Base-by-base conservation (phyloP, 2,888 invertebrate genomes). In the Lutraria lutraria region DNA sequence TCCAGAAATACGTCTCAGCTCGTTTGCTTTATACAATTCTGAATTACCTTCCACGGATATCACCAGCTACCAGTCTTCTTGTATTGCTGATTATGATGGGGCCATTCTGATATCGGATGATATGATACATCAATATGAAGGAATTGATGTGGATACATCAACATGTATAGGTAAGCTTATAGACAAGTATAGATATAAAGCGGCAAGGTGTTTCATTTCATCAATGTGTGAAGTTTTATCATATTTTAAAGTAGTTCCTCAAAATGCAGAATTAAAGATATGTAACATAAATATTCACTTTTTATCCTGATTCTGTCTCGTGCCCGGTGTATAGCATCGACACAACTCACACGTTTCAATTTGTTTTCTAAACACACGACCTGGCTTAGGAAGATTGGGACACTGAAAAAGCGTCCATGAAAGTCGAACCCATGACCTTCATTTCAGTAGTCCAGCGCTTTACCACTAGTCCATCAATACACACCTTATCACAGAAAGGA, bases 101-200 rank as follows among this genome's bases (percentile, higher is more conserved):
- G 83, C 83, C 3, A 31, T 43, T n/a, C 43, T 83, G 31, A 63
- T 63, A 31, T 83, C 83, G 0, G 83, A 83, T 60, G 63, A 83
- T 31, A 3, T 83, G 15, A 43, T 83, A 25, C 21, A 34, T 21
- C 31, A 4, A 16, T n/a, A 60, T 83, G 21, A 12, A 29, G 83
- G 21, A 13, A 34, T 83, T 63, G 34, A 43, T 10, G 52, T 56
- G n/a, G 60, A 83, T 4, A 15, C 60, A 21, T 60, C 83, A 31
- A 60, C 83, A 31, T 83, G 83, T 19, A 43, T 63, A 43, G 83
- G 83, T 83, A 43, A 31, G 60, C 2, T 31, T 2, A 43, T 43
- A 43, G 8, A 43, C 43, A 43, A 43, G 43, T 43, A 43, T 43
- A 43, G 8, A 43, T 43, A 43, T 43, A 43, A 43, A 43, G 8